Evolutionary conservation across 2,113 vertebrate genomes (phyloP).

Genomic region (Trachemys scripta): DNA sequence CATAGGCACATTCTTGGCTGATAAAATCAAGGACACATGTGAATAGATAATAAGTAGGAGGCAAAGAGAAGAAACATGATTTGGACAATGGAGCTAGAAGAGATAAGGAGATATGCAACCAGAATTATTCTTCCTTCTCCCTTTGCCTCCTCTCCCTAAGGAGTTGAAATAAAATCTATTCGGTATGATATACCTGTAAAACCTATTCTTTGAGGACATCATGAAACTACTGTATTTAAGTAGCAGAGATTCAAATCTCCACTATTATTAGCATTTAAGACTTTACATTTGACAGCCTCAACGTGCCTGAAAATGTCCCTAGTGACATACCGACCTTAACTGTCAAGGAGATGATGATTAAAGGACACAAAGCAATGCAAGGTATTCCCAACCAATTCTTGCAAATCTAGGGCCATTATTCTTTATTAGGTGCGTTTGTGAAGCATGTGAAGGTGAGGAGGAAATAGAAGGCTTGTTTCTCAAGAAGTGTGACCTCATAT

Average conservation of each 20-base stretch:
- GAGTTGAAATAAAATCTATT: neutral
- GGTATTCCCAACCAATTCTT: neutral
- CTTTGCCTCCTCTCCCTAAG: neutral
- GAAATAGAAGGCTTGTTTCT: neutral
- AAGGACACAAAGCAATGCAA: neutral
- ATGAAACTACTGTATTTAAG: neutral
- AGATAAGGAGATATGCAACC: neutral
- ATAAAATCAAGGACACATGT: conserved; percentile 39
- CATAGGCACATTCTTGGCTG: conserved; percentile 18
- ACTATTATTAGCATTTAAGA: neutral
- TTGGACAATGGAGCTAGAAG: neutral
- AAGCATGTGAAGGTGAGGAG: neutral
- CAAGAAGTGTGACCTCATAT: neutral
- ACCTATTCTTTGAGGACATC: neutral
- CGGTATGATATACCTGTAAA: neutral
- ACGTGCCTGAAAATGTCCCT: neutral
- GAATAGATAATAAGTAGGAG: conserved; percentile 1
- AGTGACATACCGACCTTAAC: neutral
- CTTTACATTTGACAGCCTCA: accelerated
- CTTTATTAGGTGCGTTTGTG: neutral
- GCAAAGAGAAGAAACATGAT: neutral
- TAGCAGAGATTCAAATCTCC: neutral
- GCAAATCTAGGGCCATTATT: neutral
- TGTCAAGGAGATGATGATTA: neutral
- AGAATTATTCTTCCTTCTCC: neutral